Evolutionary conservation across 2,888 invertebrate genomes (phyloP), one percentile per base, ranked within the genome.

Genomic region (Xiphydria camelus): DNA sequence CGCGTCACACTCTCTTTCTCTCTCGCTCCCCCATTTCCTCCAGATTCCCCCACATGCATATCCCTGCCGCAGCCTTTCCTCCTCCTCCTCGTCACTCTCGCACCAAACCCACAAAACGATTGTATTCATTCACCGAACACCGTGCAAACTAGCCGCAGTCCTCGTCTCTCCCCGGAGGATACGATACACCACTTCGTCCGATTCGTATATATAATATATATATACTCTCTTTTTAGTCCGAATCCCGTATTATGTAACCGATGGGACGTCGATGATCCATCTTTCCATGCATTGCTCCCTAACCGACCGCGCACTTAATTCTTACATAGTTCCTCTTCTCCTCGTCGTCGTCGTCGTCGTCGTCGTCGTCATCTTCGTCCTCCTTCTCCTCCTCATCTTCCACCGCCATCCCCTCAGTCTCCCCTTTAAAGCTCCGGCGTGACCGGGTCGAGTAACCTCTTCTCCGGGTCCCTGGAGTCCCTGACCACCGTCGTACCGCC

Each of bases 381-480:
- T 19, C n/a, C n/a, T n/a, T n/a, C n/a, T n/a, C n/a, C n/a, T n/a
- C n/a, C n/a, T n/a, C n/a, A n/a, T n/a, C n/a, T n/a, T n/a, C n/a
- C n/a, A n/a, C n/a, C n/a, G n/a, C n/a, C n/a, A n/a, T n/a, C n/a
- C n/a, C n/a, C n/a, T 0, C 14, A 33, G 33, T 14, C 4, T n/a
- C 7, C 14, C 25, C 33, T 61, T 76, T 77, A 77, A 67, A 80
- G 75, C 75, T 81, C 75, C 73, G 79, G 73, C 63, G 78, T 66
- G 57, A 68, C 61, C 19, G 74, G 75, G 58, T 81, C 81, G 60
- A 82, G 75, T 55, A 82, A 73, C 68, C 81, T 76, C 68, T 82
- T 82, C 66, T 81, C 81, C 45, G 81, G 80, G 39, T 74, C 75
- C 53, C 70, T 66, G 34, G 70, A 72, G 55, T 70, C 72, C 38